phyloP scores from a whole-genome alignment of 1,140 invertebrate species.

The Pseudomyrmex pallidus region DNA sequence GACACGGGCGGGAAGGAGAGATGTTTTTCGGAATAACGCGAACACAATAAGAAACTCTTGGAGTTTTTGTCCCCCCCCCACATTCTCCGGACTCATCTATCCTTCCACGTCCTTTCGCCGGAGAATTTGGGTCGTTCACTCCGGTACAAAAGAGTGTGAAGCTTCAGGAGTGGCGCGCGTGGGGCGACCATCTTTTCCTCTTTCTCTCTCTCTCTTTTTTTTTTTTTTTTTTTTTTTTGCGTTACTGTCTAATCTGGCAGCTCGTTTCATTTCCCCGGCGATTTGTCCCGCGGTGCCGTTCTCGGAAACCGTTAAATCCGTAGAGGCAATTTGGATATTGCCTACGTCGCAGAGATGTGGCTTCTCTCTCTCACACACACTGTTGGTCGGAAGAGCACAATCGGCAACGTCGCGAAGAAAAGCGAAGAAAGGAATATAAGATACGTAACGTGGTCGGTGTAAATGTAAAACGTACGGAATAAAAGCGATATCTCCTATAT shows the following conservation, averaged over 20 bases:
- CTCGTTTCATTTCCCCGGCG: slow-evolving; percentile 77
- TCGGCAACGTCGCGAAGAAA: not conserved
- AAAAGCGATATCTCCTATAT: not conserved
- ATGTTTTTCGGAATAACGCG: slow-evolving; percentile 24
- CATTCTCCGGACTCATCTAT: slow-evolving; percentile 8
- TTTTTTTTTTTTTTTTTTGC: not conserved
- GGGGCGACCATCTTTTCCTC: not conserved
- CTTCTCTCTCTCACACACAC: slow-evolving; percentile 45
- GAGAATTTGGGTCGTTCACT: slow-evolving; percentile 43
- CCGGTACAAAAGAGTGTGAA: slow-evolving; percentile 19
- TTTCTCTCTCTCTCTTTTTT: not conserved
- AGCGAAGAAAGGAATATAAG: not conserved
- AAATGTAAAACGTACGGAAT: not conserved
- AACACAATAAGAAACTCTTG: not conserved
- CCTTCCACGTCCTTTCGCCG: not conserved
- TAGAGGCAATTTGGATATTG: slow-evolving; percentile 81
- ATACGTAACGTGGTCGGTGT: not conserved
- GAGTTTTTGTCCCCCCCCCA: not conserved
- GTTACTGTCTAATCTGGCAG: slow-evolving; percentile 75
- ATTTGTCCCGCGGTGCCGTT: slow-evolving; percentile 76
- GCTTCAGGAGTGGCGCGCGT: not conserved
- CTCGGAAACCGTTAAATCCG: slow-evolving; percentile 75
- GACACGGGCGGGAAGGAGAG: not conserved
- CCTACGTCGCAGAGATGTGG: slow-evolving; percentile 72
- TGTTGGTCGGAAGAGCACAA: not conserved